A percentile compares a stretch with the other conserved stretches of the same genome.
Conservation (phyloP, 2,113 vertebrate species). For the Aspiorhynchus laticeps region DNA sequence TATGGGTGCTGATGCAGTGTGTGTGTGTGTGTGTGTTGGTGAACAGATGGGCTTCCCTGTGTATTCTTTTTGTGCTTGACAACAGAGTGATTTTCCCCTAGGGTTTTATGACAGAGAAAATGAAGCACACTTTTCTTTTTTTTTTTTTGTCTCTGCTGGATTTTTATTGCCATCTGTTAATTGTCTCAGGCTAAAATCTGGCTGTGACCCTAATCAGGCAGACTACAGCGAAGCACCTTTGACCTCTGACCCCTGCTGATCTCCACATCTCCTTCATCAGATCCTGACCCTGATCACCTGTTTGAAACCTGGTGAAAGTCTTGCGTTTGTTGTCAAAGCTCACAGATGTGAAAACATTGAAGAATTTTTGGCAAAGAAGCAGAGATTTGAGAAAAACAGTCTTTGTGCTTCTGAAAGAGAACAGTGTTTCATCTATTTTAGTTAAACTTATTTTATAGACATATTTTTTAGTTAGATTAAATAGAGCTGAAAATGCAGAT, state of each 20-base stretch:
- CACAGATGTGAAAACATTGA: conserved; percentile 70
- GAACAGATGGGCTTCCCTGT: conserved; percentile 18
- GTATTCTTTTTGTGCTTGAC: neutral
- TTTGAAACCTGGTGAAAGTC: conserved; percentile 31
- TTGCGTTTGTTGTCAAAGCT: conserved; percentile 68
- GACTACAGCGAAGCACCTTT: neutral
- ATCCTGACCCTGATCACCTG: neutral
- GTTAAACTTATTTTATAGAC: too few species aligned
- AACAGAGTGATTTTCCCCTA: neutral
- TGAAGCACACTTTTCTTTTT: neutral
- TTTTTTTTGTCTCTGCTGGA: neutral
- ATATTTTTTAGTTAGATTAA: too few species aligned
- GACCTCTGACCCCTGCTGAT: neutral
- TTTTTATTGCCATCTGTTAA: conserved; percentile 10
- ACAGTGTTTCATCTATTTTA: conserved; percentile 67
- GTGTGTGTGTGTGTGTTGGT: neutral
- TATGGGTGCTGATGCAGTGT: neutral
- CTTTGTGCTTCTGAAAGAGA: conserved; percentile 66
- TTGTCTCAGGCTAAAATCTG: conserved; percentile 5
- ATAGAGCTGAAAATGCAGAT: conserved; percentile 63
- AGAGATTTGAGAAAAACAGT: conserved; percentile 59
- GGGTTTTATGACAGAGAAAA: neutral
- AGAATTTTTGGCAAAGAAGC: conserved; percentile 48
- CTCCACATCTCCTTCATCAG: too few species aligned
- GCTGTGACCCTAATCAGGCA: neutral